phyloP scores from a whole-genome alignment of 2,797 vertebrate species.

The Tapera naevia region DNA sequence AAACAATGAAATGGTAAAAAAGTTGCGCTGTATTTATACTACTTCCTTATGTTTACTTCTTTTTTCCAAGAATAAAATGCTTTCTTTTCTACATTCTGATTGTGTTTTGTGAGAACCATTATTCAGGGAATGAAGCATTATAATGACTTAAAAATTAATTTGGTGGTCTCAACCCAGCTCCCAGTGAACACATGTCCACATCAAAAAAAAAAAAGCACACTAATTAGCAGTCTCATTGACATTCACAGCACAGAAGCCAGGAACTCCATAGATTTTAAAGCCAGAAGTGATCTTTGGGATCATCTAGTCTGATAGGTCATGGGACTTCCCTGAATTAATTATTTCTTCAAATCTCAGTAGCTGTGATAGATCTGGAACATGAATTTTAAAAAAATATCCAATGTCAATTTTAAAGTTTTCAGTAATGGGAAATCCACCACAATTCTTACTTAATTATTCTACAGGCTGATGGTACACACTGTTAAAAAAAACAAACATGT shows the following conservation, averaged over 20 bases:
- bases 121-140: constrained; percentile 49
- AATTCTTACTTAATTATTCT: not conserved
- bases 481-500: not conserved
- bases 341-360: constrained; percentile 3
- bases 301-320: constrained; percentile 42
- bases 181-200: constrained; percentile 26
- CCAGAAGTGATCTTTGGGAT: constrained; percentile 63
- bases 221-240: constrained; percentile 71
- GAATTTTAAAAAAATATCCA: not conserved
- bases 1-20: not conserved
- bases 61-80: constrained; percentile 7
- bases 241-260: constrained; percentile 57
- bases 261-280: constrained; percentile 42
- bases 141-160: constrained; percentile 70
- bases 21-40: not conserved
- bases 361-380: not conserved
- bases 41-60: not conserved
- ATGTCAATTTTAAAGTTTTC: not conserved
- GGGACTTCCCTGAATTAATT: constrained; percentile 43
- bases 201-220: not conserved
- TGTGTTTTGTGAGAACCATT: constrained; percentile 41
- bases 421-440: not conserved
- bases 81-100: constrained; percentile 35
- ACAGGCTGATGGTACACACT: not conserved
- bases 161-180: constrained; percentile 48